Conservation (phyloP, 2,797 vertebrate species). For the Anomalospiza imberbis region DNA sequence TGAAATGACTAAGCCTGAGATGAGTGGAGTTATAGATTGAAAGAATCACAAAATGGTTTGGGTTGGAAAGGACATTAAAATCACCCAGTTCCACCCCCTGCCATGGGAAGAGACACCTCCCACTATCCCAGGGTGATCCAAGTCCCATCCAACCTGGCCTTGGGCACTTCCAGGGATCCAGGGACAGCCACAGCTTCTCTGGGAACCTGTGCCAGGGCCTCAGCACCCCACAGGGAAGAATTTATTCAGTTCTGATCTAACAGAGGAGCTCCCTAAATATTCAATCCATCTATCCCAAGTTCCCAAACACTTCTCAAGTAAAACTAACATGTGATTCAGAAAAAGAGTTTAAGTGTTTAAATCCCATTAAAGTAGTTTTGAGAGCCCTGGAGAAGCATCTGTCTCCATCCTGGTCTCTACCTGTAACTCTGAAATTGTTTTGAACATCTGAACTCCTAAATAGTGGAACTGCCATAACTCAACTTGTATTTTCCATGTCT, state of each 20-base stretch:
- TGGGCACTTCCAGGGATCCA: background rate
- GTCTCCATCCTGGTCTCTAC: background rate
- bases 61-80: background rate
- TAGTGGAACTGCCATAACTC: background rate
- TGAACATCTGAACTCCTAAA: background rate
- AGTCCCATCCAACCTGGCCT: fast-evolving
- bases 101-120: background rate
- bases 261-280: background rate
- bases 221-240: fast-evolving
- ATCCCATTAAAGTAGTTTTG: background rate
- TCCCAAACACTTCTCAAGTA: background rate
- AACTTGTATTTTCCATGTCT: background rate
- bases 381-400: background rate
- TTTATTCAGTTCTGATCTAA: background rate
- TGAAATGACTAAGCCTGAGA: background rate
- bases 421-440: background rate
- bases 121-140: fast-evolving
- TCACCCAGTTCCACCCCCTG: fast-evolving
- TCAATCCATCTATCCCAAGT: no score
- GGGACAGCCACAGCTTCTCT: background rate
- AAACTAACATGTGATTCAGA: background rate
- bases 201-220: background rate
- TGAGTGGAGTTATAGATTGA: background rate
- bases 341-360: background rate
- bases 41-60: background rate